Percentiles rank a stretch among this genome's conserved stretches.
These are phyloP conservation scores for Zeuzera pyrina DNA, from an alignment of 2,888 invertebrate genomes.

Conservation along the genomic window DNA sequence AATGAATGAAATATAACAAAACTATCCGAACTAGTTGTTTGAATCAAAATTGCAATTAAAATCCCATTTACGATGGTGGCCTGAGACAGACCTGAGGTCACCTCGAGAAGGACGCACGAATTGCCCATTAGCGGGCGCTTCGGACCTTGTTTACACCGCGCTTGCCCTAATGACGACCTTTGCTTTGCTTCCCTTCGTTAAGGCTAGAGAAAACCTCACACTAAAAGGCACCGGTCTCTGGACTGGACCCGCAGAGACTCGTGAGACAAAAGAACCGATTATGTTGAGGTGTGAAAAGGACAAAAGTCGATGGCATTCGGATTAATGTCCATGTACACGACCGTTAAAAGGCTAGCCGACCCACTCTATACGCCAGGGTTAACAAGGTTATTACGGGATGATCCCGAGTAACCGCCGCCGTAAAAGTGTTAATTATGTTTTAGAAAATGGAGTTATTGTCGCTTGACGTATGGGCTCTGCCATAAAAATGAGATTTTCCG, in stretches of 20 bases:
- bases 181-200: constrained; percentile 74
- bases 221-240: constrained; percentile 67
- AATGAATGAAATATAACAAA: constrained; percentile 13
- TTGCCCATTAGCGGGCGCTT: constrained; percentile 73
- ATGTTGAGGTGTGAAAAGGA: constrained; percentile 46
- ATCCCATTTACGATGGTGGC: constrained; percentile 59
- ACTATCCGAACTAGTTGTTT: constrained; percentile 57
- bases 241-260: constrained; percentile 57
- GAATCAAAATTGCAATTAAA: constrained; percentile 71
- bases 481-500: constrained; percentile 22
- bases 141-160: constrained; percentile 73
- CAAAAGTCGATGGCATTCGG: constrained; percentile 66
- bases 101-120: constrained; percentile 67
- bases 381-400: constrained; percentile 73
- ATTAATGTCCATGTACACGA: constrained; percentile 69
- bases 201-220: constrained; percentile 72
- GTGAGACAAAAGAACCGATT: constrained; percentile 45
- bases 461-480: constrained; percentile 31
- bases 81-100: constrained; percentile 66
- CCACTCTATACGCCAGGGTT: constrained; percentile 65
- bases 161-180: constrained; percentile 75
- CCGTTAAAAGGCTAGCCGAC: constrained; percentile 70
- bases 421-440: constrained; percentile 72
- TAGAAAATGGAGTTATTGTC: constrained; percentile 52
- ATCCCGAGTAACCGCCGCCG: constrained; percentile 65